Percentiles rank a stretch among this genome's conserved stretches.
phyloP scores from a whole-genome alignment of 2,888 invertebrate genomes.

The Meghimatium bilineatum region DNA sequence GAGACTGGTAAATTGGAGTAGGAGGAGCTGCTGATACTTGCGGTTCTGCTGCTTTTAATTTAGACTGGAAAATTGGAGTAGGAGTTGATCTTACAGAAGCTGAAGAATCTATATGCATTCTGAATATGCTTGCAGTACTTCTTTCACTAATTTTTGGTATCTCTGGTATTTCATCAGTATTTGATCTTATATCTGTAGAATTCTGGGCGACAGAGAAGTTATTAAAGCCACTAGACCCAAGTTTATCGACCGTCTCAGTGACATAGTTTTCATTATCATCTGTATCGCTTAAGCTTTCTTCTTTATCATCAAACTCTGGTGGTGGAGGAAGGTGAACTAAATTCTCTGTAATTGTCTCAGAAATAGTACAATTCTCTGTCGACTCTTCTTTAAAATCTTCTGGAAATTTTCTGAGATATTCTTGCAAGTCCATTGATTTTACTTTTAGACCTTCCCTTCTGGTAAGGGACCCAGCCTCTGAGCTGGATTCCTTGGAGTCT shows the following conservation, averaged over 20 bases:
- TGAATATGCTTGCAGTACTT: constrained; percentile 26
- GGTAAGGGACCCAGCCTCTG: constrained; percentile 41
- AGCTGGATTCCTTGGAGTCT: constrained; percentile 54
- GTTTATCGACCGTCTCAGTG: not conserved
- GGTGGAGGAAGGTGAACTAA: constrained; percentile 52
- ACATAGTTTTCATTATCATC: not conserved
- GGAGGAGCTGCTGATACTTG: not conserved
- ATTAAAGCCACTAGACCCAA: not conserved
- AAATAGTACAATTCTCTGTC: constrained; percentile 25
- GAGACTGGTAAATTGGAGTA: too few relatives aligned
- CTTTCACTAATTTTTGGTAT: not conserved
- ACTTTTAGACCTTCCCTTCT: constrained; percentile 26
- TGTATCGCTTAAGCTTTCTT: constrained; percentile 38
- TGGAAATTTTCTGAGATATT: not conserved
- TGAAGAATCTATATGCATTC: constrained; percentile 18
- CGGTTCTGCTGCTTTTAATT: constrained; percentile 2
- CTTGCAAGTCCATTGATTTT: not conserved
- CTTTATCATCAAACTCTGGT: constrained; percentile 55
- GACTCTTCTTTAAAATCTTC: not conserved
- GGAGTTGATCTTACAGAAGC: not conserved
- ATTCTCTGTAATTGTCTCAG: constrained; percentile 49
- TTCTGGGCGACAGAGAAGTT: too few relatives aligned
- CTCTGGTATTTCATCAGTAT: not conserved
- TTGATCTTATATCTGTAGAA: not conserved
- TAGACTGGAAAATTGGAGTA: not conserved